These are phyloP conservation scores for Machimus atricapillus DNA, from an alignment of 2,888 invertebrate species.

Conservation along the genomic window DNA sequence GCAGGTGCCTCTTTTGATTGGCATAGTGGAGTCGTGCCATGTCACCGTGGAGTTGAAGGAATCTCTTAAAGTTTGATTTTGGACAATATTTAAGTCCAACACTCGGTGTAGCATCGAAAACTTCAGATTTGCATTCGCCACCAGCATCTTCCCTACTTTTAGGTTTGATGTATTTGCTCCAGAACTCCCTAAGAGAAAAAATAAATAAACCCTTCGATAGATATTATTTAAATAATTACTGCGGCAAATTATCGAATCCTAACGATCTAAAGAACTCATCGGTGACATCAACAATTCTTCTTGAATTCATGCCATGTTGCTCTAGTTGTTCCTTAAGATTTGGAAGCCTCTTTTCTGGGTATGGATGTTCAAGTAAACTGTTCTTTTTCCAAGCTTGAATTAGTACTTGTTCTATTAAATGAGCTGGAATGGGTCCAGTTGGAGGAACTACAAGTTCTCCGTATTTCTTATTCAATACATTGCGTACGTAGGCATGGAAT, in stretches of 20 bases:
- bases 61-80: slow-evolving; percentile 58
- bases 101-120: slow-evolving; percentile 58
- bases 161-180: slow-evolving; percentile 55
- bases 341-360: slow-evolving; percentile 71
- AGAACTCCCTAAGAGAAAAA: slow-evolving; percentile 49
- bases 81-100: slow-evolving; percentile 59
- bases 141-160: slow-evolving; percentile 56
- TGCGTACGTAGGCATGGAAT: slow-evolving; percentile 81
- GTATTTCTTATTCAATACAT: slow-evolving; percentile 72
- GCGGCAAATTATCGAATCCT: slow-evolving; percentile 48
- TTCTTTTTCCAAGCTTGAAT: slow-evolving; percentile 56
- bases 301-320: slow-evolving; percentile 51
- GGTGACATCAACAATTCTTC: slow-evolving; percentile 53
- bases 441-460: slow-evolving; percentile 69
- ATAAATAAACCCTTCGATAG: not conserved
- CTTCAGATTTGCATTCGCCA: slow-evolving; percentile 56
- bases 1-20: slow-evolving; percentile 54
- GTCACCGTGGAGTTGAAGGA: slow-evolving; percentile 49
- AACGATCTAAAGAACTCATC: slow-evolving; percentile 57
- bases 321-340: slow-evolving; percentile 69
- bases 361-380: slow-evolving; percentile 71
- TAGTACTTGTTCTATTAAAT: slow-evolving; percentile 69
- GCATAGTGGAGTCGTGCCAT: slow-evolving; percentile 54
- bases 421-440: slow-evolving; percentile 77
- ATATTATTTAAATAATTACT: not conserved